Evolutionary conservation across 2,888 invertebrate species (phyloP).

Genomic region (Lymantria monacha): DNA sequence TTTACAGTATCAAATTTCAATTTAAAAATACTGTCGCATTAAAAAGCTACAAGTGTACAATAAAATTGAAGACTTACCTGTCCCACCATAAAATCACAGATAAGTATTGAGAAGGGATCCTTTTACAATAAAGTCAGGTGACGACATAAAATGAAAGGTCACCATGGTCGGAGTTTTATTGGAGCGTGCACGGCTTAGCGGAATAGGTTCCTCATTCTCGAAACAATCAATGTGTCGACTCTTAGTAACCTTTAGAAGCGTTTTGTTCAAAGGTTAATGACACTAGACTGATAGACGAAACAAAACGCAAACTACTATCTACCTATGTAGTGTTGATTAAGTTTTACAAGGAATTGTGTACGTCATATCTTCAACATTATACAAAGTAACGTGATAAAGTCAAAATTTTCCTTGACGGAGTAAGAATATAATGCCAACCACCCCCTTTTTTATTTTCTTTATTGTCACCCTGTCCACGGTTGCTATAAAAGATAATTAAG

Average conservation of each 20-base stretch:
- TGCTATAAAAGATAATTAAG: too few species aligned
- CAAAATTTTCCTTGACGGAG: too few species aligned
- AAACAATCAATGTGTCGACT: conserved; percentile 5
- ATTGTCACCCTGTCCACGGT: too few species aligned
- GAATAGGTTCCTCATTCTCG: conserved; percentile 15
- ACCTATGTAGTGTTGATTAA: background rate
- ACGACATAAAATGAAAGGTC: conserved; percentile 29
- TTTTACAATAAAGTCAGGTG: conserved; percentile 30
- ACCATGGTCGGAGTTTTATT: conserved; percentile 26
- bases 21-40: background rate
- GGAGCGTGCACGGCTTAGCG: conserved; percentile 7
- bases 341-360: too few species aligned
- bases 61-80: conserved; percentile 10
- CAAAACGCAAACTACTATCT: background rate
- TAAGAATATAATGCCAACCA: too few species aligned
- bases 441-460: too few species aligned
- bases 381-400: too few species aligned
- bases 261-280: conserved; percentile 8
- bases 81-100: conserved; percentile 25
- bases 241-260: conserved; percentile 4
- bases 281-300: background rate
- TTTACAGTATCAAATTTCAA: background rate
- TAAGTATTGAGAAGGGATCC: conserved; percentile 25
- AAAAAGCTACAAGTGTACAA: background rate
- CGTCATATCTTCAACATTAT: too few species aligned